A percentile compares a stretch with the other conserved stretches of the same genome.
Conservation (phyloP, 2,888 invertebrate genomes). For the Leptinotarsa rubiginosa region DNA sequence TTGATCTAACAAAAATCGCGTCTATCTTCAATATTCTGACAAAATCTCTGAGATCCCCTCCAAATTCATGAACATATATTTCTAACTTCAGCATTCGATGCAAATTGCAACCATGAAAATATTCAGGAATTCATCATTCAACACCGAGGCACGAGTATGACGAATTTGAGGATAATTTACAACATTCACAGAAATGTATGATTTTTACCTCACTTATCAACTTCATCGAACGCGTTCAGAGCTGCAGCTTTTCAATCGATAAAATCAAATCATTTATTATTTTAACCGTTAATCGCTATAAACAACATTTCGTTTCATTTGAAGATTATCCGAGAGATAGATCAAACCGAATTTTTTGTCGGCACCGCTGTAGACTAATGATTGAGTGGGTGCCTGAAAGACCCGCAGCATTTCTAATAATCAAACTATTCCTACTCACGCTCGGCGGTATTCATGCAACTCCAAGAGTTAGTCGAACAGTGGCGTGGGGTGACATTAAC, state of each 20-base stretch:
- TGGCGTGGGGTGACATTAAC: constrained; percentile 21
- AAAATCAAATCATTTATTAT: constrained; percentile 24
- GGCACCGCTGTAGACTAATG: constrained; percentile 47
- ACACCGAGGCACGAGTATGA: no score
- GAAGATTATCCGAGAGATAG: constrained; percentile 35
- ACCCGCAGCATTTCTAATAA: constrained; percentile 55
- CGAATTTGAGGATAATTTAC: no score
- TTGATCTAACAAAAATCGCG: no score
- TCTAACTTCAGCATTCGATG: no score
- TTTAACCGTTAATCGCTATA: constrained; percentile 21
- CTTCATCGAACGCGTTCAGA: neutral
- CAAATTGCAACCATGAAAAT: no score
- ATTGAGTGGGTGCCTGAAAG: constrained; percentile 53
- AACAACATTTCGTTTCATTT: constrained; percentile 17
- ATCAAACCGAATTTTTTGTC: constrained; percentile 37
- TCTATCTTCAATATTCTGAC: no score
- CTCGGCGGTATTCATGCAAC: constrained; percentile 49
- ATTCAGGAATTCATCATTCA: no score
- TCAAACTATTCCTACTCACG: constrained; percentile 43
- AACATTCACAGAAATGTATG: no score
- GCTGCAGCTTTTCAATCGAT: neutral
- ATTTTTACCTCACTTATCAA: neutral
- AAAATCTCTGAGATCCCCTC: no score
- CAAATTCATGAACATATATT: no score
- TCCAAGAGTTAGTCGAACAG: constrained; percentile 45